Conservation (phyloP, 2,888 invertebrate genomes). For the Thyatira batis region DNA sequence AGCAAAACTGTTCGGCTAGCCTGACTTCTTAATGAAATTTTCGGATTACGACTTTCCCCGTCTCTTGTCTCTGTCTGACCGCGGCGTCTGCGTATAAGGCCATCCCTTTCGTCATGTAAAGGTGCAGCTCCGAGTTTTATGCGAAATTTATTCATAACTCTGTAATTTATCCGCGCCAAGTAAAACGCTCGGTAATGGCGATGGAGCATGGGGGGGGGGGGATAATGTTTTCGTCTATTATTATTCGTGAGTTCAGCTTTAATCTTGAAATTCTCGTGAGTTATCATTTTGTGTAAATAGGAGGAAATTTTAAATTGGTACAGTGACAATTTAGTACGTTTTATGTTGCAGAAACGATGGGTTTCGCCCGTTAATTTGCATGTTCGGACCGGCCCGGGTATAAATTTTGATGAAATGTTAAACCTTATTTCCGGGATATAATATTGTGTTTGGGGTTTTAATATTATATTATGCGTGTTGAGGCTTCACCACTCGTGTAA, state of each 20-base stretch:
- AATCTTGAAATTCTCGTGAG: conserved; percentile 64
- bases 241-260: conserved; percentile 69
- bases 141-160: conserved; percentile 83
- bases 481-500: not conserved
- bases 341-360: conserved; percentile 24
- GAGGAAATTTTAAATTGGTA: conserved; percentile 44
- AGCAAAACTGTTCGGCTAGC: conserved; percentile 70
- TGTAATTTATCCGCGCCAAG: conserved; percentile 80
- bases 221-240: conserved; percentile 68
- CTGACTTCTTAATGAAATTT: conserved; percentile 81
- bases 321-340: conserved; percentile 15
- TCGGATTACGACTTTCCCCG: conserved; percentile 73
- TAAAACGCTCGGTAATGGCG: conserved; percentile 75
- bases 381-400: not conserved
- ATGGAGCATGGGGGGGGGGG: conserved; percentile 37
- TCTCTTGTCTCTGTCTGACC: conserved; percentile 46
- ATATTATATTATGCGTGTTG: not conserved
- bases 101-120: conserved; percentile 68
- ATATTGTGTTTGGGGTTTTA: not conserved
- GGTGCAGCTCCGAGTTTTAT: conserved; percentile 81
- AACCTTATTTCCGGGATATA: conserved; percentile 1
- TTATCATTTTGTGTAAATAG: conserved; percentile 61
- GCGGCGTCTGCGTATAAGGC: conserved; percentile 28
- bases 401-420: conserved; percentile 1
- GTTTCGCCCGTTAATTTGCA: conserved; percentile 1